These are phyloP conservation scores for Araneus ventricosus DNA, from an alignment of 1,140 invertebrate genomes.

Conservation along the genomic window DNA sequence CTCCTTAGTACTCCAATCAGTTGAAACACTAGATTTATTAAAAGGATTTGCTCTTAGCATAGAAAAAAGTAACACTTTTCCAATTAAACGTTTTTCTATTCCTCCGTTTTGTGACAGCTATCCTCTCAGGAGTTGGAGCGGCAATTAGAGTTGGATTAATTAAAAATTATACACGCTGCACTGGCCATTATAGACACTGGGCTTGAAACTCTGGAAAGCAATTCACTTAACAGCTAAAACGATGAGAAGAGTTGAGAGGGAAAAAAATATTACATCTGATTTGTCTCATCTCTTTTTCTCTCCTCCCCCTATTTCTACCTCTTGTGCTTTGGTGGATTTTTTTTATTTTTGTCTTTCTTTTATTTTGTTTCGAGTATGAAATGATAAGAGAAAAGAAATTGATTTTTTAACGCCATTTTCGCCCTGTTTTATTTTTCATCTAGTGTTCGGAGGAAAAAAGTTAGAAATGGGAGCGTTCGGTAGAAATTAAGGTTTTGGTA, in stretches of 20 bases:
- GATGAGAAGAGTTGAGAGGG: background rate
- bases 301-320: background rate
- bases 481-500: background rate
- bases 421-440: background rate
- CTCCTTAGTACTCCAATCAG: background rate
- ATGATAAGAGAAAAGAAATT: background rate
- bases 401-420: conserved; percentile 30
- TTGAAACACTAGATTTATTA: conserved; percentile 29
- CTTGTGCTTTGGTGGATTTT: background rate
- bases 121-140: background rate
- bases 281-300: background rate
- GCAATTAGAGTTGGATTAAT: conserved; percentile 65
- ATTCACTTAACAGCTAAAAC: conserved; percentile 56
- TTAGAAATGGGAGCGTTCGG: background rate
- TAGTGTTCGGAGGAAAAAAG: background rate
- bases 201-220: background rate
- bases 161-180: conserved; percentile 60
- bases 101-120: background rate
- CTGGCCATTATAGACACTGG: conserved; percentile 34
- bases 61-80: conserved; percentile 4
- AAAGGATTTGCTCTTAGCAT: conserved; percentile 23
- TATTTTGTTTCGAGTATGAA: background rate
- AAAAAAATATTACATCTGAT: conserved; percentile 50
- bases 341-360: background rate
- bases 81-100: conserved; percentile 43